A percentile compares a stretch with the other conserved stretches of the same genome.
phyloP scores from a whole-genome alignment of 2,113 vertebrate genomes.

The Myiozetetes cayanensis region DNA sequence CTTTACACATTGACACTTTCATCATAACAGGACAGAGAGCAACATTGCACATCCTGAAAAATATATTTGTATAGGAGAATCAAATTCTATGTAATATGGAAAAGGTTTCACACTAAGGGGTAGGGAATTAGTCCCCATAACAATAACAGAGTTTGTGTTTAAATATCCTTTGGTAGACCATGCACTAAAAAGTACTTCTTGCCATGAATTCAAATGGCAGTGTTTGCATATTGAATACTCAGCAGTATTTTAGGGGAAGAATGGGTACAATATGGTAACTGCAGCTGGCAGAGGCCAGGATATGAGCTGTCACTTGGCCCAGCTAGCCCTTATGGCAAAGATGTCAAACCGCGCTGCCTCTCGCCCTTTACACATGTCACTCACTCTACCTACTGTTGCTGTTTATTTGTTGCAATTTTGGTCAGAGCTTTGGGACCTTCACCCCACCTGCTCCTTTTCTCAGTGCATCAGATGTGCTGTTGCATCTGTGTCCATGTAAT shows the following conservation, averaged over 20 bases:
- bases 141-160: not conserved
- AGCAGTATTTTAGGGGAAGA: slow-evolving; percentile 27
- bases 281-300: slow-evolving; percentile 35
- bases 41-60: not conserved
- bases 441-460: slow-evolving; percentile 60
- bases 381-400: slow-evolving; percentile 23
- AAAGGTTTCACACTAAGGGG: not conserved
- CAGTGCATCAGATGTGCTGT: not conserved
- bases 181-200: not conserved
- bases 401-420: slow-evolving; percentile 23
- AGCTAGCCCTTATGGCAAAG: slow-evolving; percentile 41
- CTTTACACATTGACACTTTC: not conserved
- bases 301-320: slow-evolving; percentile 23
- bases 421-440: slow-evolving; percentile 40
- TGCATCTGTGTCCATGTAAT: slow-evolving; percentile 49
- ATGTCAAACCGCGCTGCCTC: slow-evolving; percentile 43
- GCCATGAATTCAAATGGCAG: not conserved
- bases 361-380: slow-evolving; percentile 47
- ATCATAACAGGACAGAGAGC: not conserved
- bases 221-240: slow-evolving; percentile 21
- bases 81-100: not conserved
- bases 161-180: fast-evolving
- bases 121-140: not conserved
- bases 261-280: slow-evolving; percentile 21
- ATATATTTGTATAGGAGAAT: not conserved